Base-by-base conservation (phyloP, 2,797 vertebrate genomes). In the Psittacula echo region DNA sequence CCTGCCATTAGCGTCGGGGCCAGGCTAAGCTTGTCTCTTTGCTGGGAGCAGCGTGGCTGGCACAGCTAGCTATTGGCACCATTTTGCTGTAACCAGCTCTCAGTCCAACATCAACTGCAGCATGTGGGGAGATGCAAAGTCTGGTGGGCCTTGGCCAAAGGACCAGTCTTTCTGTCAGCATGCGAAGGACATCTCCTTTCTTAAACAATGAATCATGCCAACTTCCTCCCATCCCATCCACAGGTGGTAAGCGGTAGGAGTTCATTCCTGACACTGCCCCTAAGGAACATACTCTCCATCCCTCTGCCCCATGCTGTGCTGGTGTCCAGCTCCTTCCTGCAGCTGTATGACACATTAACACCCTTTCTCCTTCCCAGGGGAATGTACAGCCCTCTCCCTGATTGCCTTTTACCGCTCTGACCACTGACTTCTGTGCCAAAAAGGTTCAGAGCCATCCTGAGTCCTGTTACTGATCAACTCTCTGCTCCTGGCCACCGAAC, bases 281-380 rank as follows among this genome's bases (percentile, higher is more conserved):
- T 18, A 30, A n/a, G 19, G 20, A 51, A 56, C 4, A 0, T 10
- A 7, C 11, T 70, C 23, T 23, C 41, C 1, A 1, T 27, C 34
- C 15, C 19, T 58, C 42, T 62, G 42, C 17, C 48, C 27, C 2
- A 0, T 4, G 17, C n/a, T 0, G 0, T 45, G 34, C 58, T 34
- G 20, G 16, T 29, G 20, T 30, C 53, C 45, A 72, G 26, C 51
- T 60, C 53, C 29, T 42, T 60, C 19, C 54, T 21, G 22, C 19
- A 61, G 29, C 9, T 34, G 7, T 15, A 37, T 41, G 18, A 23
- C 54, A 21, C 7, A 2, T 65, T 15, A 54, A 72, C 16, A 53
- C 10, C 37, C 61, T 85, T 71, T 42, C 7, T 74, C 13, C n/a
- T 32, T 77, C 58, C 37, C 67, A 60, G 19, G n/a, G 29, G 14